Conservation (phyloP, 2,113 vertebrate species). For the Ivindomyrus marchei region DNA sequence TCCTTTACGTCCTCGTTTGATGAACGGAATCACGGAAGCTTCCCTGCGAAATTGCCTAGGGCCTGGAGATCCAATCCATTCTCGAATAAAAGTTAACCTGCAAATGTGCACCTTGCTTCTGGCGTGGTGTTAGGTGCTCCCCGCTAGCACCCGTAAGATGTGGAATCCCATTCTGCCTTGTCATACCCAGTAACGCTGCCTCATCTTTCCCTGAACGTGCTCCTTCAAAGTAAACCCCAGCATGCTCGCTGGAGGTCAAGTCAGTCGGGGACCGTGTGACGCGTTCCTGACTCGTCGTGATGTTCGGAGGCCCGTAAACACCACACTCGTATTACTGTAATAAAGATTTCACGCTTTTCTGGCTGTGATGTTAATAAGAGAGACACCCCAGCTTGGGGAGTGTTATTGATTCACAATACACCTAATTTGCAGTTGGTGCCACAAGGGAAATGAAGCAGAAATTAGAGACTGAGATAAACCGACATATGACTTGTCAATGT, state of each 20-base stretch:
- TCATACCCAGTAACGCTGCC: background rate
- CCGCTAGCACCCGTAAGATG: background rate
- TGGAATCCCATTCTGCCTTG: background rate
- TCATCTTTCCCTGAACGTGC: background rate
- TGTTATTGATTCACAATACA: background rate
- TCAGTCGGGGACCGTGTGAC: background rate
- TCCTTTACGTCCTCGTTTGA: background rate
- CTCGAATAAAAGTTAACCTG: background rate
- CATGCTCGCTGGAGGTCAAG: too few relatives aligned
- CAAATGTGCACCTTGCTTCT: background rate
- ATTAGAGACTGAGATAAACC: background rate
- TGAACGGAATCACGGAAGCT: background rate
- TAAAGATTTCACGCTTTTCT: background rate
- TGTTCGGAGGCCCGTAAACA: background rate
- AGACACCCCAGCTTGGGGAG: background rate
- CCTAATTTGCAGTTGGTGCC: slow-evolving; percentile 6
- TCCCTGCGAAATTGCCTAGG: background rate
- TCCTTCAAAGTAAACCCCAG: background rate
- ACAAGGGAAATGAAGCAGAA: slow-evolving; percentile 4
- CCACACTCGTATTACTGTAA: background rate
- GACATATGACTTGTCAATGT: background rate
- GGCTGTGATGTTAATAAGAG: background rate
- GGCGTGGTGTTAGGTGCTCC: background rate
- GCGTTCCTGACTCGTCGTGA: background rate
- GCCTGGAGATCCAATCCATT: background rate